A percentile compares a stretch with the other conserved stretches of the same genome.
phyloP scores from a whole-genome alignment of 2,888 invertebrate genomes.

The Hemistola chrysoprasaria region DNA sequence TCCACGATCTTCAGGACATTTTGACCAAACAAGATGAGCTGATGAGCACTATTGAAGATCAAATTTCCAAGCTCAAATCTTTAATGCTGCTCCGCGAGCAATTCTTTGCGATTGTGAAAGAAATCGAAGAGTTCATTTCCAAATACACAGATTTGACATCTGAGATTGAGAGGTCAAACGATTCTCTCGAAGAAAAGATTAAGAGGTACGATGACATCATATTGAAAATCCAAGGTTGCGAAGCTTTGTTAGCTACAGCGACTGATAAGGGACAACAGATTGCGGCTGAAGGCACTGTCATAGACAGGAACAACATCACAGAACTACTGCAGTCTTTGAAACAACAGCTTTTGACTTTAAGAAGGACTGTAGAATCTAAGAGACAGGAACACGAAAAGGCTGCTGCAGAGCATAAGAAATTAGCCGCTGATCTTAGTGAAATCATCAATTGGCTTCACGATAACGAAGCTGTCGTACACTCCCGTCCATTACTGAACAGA shows the following conservation, averaged over 20 bases:
- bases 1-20: slow-evolving; percentile 90
- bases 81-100: slow-evolving; percentile 92
- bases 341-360: slow-evolving; percentile 89
- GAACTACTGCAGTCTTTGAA: slow-evolving; percentile 93
- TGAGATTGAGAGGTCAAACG: slow-evolving; percentile 92
- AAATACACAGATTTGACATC: slow-evolving; percentile 93
- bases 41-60: slow-evolving; percentile 92
- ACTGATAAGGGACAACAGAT: slow-evolving; percentile 97
- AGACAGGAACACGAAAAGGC: slow-evolving; percentile 93
- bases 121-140: slow-evolving; percentile 93
- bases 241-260: slow-evolving; percentile 92
- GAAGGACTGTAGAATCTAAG: slow-evolving; percentile 92
- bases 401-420: slow-evolving; percentile 93
- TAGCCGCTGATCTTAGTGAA: slow-evolving; percentile 91
- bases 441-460: slow-evolving; percentile 92
- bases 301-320: slow-evolving; percentile 93
- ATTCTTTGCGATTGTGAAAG: slow-evolving; percentile 92
- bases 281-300: slow-evolving; percentile 93
- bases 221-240: slow-evolving; percentile 93
- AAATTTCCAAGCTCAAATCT: slow-evolving; percentile 90
- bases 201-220: slow-evolving; percentile 93
- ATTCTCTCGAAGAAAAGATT: slow-evolving; percentile 92
- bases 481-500: slow-evolving; percentile 90
- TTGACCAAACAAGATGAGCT: slow-evolving; percentile 92
- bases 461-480: slow-evolving; percentile 91